Evolutionary conservation across 2,888 invertebrate species (phyloP).

Genomic region (Lasioglossum oenotherae): DNA sequence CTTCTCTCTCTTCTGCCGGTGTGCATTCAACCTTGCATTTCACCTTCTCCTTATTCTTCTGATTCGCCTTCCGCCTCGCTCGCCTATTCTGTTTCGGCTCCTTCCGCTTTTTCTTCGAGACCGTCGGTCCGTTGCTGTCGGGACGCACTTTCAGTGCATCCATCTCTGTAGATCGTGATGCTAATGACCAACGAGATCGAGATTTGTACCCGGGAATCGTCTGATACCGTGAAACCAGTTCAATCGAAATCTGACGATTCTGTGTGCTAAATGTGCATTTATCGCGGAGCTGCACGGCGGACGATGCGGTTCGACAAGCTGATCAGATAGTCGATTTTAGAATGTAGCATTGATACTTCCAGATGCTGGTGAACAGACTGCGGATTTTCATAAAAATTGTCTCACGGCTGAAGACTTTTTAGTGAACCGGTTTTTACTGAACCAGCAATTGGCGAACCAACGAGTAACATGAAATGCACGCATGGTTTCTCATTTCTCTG

Average conservation of each 20-base stretch:
- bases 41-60: background rate
- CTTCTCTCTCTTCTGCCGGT: background rate
- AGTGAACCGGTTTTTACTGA: too few species aligned
- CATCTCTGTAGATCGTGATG: background rate
- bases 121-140: background rate
- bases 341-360: too few species aligned
- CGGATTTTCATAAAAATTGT: too few species aligned
- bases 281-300: too few species aligned
- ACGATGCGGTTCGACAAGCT: too few species aligned
- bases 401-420: too few species aligned
- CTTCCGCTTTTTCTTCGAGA: background rate
- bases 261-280: background rate
- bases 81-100: background rate
- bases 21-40: slow-evolving; percentile 13
- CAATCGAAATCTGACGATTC: background rate
- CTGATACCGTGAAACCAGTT: too few species aligned
- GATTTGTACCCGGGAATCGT: background rate
- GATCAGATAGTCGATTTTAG: too few species aligned
- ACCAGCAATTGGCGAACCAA: too few species aligned
- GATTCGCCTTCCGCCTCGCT: background rate
- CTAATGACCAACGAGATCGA: background rate
- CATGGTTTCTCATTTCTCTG: too few species aligned
- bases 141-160: background rate
- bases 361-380: too few species aligned
- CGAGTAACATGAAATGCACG: too few species aligned